Evolutionary conservation across 2,888 invertebrate species (phyloP).

Genomic region (Scaptomyza caliginosa): DNA sequence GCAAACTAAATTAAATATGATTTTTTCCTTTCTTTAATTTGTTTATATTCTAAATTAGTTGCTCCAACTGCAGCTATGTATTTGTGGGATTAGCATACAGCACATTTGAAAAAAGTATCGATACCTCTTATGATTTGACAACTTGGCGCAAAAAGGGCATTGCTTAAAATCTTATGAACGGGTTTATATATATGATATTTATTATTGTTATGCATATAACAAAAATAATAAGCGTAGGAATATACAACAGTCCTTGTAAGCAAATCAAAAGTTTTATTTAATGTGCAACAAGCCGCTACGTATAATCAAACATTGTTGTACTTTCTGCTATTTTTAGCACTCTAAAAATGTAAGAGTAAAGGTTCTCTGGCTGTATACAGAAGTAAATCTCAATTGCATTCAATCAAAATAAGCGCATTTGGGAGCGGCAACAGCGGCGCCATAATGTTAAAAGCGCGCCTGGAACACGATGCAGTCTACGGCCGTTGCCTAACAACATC

Average conservation of each 20-base stretch:
- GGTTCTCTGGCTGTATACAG: slow-evolving; percentile 10
- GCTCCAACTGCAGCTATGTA: not conserved
- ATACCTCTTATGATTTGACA: slow-evolving; percentile 1
- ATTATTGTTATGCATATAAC: too few species aligned
- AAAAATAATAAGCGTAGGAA: too few species aligned
- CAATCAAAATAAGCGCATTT: slow-evolving; percentile 21
- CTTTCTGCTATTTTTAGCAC: slow-evolving; percentile 36
- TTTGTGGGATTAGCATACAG: not conserved
- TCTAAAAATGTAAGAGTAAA: slow-evolving; percentile 4
- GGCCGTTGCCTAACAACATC: slow-evolving; percentile 90
- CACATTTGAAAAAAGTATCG: slow-evolving; percentile 4
- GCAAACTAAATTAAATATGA: not conserved
- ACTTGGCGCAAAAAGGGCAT: not conserved
- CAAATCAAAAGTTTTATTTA: not conserved
- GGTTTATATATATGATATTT: not conserved
- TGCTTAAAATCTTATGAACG: not conserved
- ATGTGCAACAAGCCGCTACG: not conserved
- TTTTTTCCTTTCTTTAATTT: not conserved
- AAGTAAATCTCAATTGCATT: slow-evolving; percentile 25
- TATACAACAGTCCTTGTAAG: not conserved
- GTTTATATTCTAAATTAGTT: not conserved
- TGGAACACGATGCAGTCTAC: slow-evolving; percentile 86
- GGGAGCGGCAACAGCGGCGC: slow-evolving; percentile 10
- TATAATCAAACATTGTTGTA: not conserved
- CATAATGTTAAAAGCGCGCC: slow-evolving; percentile 80